A percentile compares a stretch with the other conserved stretches of the same genome.
These are phyloP conservation scores for Takifugu rubripes DNA, from an alignment of 2,797 vertebrate genomes.

Conservation along the genomic window DNA sequence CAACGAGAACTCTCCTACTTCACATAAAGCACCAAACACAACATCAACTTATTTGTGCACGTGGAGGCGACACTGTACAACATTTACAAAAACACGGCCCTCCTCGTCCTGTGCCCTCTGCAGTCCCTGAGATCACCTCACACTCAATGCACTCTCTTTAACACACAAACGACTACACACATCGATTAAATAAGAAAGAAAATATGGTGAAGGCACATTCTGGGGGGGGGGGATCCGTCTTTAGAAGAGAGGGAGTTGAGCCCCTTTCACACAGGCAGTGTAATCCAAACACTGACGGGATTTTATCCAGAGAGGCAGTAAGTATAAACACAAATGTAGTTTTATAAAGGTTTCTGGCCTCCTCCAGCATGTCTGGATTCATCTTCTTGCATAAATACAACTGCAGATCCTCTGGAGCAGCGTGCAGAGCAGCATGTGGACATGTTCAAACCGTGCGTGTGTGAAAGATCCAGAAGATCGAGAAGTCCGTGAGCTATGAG, in stretches of 20 bases:
- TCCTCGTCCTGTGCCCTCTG: conserved; percentile 30
- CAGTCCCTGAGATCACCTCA: conserved; percentile 78
- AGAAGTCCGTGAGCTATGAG: too few relatives aligned
- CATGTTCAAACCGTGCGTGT: too few relatives aligned
- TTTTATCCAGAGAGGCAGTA: too few relatives aligned
- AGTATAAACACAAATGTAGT: too few relatives aligned
- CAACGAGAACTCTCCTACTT: conserved; percentile 21
- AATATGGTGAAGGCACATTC: conserved; percentile 77
- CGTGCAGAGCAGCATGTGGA: too few relatives aligned
- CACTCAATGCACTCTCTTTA: conserved; percentile 57
- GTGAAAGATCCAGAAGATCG: too few relatives aligned
- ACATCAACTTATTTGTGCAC: conserved; percentile 29
- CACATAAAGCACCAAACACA: conserved; percentile 2
- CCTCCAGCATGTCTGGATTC: too few relatives aligned
- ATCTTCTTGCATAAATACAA: too few relatives aligned
- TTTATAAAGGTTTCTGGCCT: too few relatives aligned
- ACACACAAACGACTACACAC: conserved; percentile 29
- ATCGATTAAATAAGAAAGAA: conserved; percentile 42
- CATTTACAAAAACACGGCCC: conserved; percentile 31
- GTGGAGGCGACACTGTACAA: conserved; percentile 40
- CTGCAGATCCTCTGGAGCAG: too few relatives aligned
- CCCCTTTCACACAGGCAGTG: conserved; percentile 5
- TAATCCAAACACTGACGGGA: not conserved
- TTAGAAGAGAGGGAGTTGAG: conserved; percentile 28
- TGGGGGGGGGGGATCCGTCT: conserved; percentile 58